Evolutionary conservation across 2,113 vertebrate species (phyloP).

Genomic region (Helogale parvula): DNA sequence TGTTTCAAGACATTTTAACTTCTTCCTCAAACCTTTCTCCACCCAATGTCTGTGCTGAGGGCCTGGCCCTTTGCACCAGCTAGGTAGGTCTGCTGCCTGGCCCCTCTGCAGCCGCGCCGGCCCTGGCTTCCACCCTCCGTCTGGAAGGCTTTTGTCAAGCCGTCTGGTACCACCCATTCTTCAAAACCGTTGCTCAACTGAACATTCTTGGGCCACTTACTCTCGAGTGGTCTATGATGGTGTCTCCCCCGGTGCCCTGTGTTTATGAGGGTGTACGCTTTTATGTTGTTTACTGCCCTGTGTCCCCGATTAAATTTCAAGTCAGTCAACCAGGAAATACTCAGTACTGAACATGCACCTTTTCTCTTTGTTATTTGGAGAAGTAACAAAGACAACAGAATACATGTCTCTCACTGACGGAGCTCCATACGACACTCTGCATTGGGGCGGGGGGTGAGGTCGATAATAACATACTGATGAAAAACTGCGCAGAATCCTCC

Average conservation of each 20-base stretch:
- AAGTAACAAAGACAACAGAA: conserved; percentile 26
- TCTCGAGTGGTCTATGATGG: not conserved
- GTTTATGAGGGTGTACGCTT: not conserved
- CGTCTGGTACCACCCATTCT: not conserved
- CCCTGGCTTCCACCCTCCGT: not conserved
- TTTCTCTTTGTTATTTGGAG: not conserved
- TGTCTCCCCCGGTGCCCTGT: not conserved
- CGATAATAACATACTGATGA: not conserved
- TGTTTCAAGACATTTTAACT: conserved; percentile 5
- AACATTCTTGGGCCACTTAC: conserved; percentile 27
- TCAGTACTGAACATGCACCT: not conserved
- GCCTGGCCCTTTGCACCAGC: not conserved
- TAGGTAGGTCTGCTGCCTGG: not conserved
- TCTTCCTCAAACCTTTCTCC: not conserved
- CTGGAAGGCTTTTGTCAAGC: conserved; percentile 1
- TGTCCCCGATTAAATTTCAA: conserved; percentile 36
- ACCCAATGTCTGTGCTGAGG: not conserved
- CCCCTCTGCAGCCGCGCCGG: not conserved
- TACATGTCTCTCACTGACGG: not conserved
- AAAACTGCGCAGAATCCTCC: not conserved
- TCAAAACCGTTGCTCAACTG: conserved; percentile 24
- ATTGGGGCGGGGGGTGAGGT: not conserved
- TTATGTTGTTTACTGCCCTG: conserved; percentile 24
- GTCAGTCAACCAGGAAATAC: conserved; percentile 21
- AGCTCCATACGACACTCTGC: not conserved